These are phyloP conservation scores for Phyllostomus hastatus DNA, from an alignment of 2,113 vertebrate genomes.

Conservation along the genomic window DNA sequence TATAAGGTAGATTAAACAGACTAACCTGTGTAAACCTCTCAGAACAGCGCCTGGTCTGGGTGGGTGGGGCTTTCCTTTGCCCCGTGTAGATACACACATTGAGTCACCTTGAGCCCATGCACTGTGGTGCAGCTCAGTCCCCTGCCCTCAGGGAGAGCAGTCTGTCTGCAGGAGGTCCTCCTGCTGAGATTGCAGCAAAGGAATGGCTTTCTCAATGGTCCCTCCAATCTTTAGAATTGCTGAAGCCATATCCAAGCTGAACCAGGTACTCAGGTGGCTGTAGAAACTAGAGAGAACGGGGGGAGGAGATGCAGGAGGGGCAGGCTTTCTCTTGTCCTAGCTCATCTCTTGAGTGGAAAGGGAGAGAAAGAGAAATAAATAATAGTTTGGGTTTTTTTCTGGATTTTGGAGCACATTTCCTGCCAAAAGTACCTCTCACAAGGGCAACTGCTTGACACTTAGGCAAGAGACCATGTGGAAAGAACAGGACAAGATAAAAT, in stretches of 20 bases:
- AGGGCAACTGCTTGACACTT: slow-evolving; percentile 72
- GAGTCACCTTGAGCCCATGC: background rate
- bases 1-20: accelerated
- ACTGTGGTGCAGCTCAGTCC: accelerated
- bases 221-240: background rate
- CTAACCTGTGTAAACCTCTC: background rate
- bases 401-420: slow-evolving; percentile 35
- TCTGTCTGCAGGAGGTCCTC: background rate
- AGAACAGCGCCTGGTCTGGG: accelerated
- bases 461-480: slow-evolving; percentile 46
- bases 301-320: background rate
- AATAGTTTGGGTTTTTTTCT: background rate
- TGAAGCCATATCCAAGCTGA: background rate
- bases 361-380: background rate
- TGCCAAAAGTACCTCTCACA: slow-evolving; percentile 36
- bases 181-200: background rate
- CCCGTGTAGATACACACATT: background rate
- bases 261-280: accelerated
- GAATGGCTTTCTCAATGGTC: background rate
- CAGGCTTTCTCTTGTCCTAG: background rate
- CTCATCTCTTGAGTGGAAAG: background rate
- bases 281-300: background rate
- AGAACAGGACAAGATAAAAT: slow-evolving; percentile 78
- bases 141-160: background rate
- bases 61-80: background rate